These are phyloP conservation scores for Ormyrus pomaceus DNA, from an alignment of 2,888 invertebrate species.

Conservation along the genomic window DNA sequence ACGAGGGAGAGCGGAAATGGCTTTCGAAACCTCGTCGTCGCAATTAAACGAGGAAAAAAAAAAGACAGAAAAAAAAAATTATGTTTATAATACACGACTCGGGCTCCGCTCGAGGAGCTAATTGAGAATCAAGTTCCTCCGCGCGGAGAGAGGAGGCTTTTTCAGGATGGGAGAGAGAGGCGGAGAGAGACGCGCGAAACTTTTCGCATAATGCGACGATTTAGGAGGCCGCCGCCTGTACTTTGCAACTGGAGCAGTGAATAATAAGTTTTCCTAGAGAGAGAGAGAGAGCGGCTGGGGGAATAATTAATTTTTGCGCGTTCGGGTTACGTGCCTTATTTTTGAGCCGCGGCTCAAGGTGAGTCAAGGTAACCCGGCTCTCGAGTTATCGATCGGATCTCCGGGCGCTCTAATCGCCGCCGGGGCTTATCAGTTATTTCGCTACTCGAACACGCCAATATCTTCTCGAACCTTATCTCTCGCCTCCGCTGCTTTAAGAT, in stretches of 20 bases:
- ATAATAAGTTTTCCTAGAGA: not conserved
- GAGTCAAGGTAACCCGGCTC: slow-evolving; percentile 16
- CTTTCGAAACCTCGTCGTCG: too few species aligned
- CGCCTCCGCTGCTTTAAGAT: slow-evolving; percentile 1
- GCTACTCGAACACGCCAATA: not conserved
- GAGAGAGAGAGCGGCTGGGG: too few species aligned
- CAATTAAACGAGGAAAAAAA: not conserved
- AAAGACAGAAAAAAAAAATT: not conserved
- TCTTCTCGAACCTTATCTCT: too few species aligned
- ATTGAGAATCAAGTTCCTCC: too few species aligned
- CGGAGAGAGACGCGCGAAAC: slow-evolving; percentile 2
- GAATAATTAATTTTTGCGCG: too few species aligned
- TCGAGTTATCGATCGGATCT: slow-evolving; percentile 17
- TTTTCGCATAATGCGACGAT: slow-evolving; percentile 43
- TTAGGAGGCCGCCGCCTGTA: slow-evolving; percentile 3
- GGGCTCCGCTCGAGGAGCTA: too few species aligned
- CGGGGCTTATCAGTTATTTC: slow-evolving; percentile 24
- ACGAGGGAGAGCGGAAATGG: not conserved
- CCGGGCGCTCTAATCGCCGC: slow-evolving; percentile 3
- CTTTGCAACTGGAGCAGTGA: too few species aligned
- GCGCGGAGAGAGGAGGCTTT: too few species aligned
- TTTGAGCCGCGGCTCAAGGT: slow-evolving; percentile 1
- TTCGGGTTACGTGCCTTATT: too few species aligned
- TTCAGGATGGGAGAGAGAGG: slow-evolving; percentile 11
- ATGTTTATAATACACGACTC: too few species aligned